Conservation (phyloP, 2,797 vertebrate genomes). For the Jordanella pulchra region DNA sequence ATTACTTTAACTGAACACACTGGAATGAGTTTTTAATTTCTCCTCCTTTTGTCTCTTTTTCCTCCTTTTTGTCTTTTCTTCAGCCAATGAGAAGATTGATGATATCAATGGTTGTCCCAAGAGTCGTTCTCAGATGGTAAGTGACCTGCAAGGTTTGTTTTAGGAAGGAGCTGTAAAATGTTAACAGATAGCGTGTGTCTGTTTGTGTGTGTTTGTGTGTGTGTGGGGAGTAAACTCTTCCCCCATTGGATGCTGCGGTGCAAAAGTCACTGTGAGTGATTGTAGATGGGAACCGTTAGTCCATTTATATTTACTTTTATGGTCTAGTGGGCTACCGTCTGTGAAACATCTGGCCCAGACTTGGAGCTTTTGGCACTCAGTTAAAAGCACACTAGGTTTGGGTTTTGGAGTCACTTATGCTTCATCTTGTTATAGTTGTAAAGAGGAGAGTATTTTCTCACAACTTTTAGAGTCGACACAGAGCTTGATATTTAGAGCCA, state of each 20-base stretch:
- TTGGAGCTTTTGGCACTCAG: slow-evolving; percentile 56
- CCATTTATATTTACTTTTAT: slow-evolving; percentile 70
- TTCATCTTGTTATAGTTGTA: slow-evolving; percentile 54
- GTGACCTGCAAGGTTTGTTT: slow-evolving; percentile 64
- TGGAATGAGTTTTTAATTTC: slow-evolving; percentile 29
- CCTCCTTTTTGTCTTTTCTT: slow-evolving; percentile 35
- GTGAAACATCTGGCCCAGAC: slow-evolving; percentile 64
- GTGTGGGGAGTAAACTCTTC: slow-evolving; percentile 23
- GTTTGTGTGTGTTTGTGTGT: slow-evolving; percentile 18
- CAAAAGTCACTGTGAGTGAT: slow-evolving; percentile 36
- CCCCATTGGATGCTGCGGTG: slow-evolving; percentile 16
- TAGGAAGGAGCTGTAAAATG: slow-evolving; percentile 34
- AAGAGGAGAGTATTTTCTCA: slow-evolving; percentile 30
- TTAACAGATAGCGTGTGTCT: slow-evolving; percentile 23
- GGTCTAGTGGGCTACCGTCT: slow-evolving; percentile 49
- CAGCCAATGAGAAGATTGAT: slow-evolving; percentile 98
- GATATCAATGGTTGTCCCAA: slow-evolving; percentile 98
- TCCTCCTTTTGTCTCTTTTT: slow-evolving; percentile 27
- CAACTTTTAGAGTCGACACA: slow-evolving; percentile 16
- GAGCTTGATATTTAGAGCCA: background rate
- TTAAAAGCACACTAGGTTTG: slow-evolving; percentile 55
- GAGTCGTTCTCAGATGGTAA: slow-evolving; percentile 98
- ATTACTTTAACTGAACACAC: slow-evolving; percentile 34
- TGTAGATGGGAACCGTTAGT: slow-evolving; percentile 45
- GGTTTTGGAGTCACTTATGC: slow-evolving; percentile 50